Conservation (phyloP, 1,140 invertebrate genomes). For the Neocloeon triangulifer region DNA sequence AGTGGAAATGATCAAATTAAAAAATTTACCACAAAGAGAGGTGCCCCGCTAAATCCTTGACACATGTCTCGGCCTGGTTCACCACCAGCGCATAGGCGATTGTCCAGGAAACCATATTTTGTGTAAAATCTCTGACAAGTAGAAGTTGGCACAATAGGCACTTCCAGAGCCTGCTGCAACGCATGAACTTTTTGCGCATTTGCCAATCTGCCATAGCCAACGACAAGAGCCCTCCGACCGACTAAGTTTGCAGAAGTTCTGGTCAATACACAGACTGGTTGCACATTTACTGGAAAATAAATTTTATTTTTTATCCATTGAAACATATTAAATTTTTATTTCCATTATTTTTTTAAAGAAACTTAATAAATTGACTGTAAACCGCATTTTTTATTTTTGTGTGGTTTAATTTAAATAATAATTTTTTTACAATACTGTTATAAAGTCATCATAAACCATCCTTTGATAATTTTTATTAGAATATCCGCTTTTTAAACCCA, state of each 20-base stretch:
- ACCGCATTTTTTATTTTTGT: too few species aligned
- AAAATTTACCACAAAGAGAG: conserved; percentile 19
- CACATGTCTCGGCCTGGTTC: conserved; percentile 38
- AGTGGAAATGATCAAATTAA: too few species aligned
- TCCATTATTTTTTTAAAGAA: too few species aligned
- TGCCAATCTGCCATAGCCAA: conserved; percentile 26
- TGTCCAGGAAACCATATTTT: conserved; percentile 27
- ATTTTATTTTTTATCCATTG: too few species aligned
- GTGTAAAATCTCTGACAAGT: conserved; percentile 26
- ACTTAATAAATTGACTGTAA: too few species aligned
- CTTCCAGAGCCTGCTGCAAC: conserved; percentile 22
- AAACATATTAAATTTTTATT: too few species aligned
- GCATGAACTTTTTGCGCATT: too few species aligned
- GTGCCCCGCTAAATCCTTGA: conserved; percentile 42
- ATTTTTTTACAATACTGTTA: too few species aligned
- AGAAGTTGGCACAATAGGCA: conserved; percentile 25
- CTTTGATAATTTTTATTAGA: too few species aligned
- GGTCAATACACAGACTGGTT: conserved; percentile 20
- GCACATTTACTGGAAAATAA: conserved; percentile 21
- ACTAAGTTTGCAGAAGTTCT: conserved; percentile 13
- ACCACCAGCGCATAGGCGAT: conserved; percentile 40
- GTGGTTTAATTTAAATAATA: too few species aligned
- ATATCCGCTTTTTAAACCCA: too few species aligned
- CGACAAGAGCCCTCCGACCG: conserved; percentile 19
- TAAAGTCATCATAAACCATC: too few species aligned